Percentiles rank a stretch among this genome's conserved stretches.
phyloP scores from a whole-genome alignment of 2,888 invertebrate genomes.

The Steinernema scapterisci region DNA sequence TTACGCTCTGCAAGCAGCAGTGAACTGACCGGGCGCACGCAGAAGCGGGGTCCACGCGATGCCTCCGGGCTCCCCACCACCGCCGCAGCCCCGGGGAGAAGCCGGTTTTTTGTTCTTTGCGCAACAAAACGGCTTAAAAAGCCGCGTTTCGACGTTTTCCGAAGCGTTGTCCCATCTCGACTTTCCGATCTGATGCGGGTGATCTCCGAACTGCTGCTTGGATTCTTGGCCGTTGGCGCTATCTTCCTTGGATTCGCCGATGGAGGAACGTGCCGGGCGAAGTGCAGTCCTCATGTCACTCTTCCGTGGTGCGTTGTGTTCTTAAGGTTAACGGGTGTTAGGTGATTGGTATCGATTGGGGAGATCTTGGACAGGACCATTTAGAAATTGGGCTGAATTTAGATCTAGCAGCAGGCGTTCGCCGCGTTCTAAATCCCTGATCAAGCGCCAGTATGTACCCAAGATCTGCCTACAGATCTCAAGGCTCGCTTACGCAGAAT shows the following conservation, averaged over 20 bases:
- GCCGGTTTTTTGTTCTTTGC: constrained; percentile 3
- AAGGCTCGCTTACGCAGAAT: too few species aligned
- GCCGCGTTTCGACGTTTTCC: background rate
- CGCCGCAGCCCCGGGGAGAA: too few species aligned
- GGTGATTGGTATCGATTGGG: background rate
- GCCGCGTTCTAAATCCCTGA: too few species aligned
- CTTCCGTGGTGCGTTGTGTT: constrained; percentile 45
- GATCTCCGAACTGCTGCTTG: too few species aligned
- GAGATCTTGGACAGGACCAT: too few species aligned
- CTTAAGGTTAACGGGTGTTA: background rate
- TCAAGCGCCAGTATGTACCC: too few species aligned
- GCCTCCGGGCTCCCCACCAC: constrained; percentile 24
- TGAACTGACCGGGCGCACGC: too few species aligned
- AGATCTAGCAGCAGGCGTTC: too few species aligned
- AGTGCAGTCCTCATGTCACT: constrained; percentile 45
- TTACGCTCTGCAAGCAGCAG: background rate
- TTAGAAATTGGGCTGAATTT: too few species aligned
- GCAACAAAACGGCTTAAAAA: constrained; percentile 19
- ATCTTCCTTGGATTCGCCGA: background rate
- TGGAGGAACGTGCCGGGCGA: constrained; percentile 39
- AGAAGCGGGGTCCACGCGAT: background rate
- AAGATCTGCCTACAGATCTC: too few species aligned
- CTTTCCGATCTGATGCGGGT: background rate
- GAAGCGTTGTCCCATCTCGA: background rate
- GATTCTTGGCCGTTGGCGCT: too few species aligned